A percentile compares a stretch with the other conserved stretches of the same genome.
These are phyloP conservation scores for Echinarachnius parma DNA, from an alignment of 53 echinoderm and acorn worm genomes.

Conservation along the genomic window DNA sequence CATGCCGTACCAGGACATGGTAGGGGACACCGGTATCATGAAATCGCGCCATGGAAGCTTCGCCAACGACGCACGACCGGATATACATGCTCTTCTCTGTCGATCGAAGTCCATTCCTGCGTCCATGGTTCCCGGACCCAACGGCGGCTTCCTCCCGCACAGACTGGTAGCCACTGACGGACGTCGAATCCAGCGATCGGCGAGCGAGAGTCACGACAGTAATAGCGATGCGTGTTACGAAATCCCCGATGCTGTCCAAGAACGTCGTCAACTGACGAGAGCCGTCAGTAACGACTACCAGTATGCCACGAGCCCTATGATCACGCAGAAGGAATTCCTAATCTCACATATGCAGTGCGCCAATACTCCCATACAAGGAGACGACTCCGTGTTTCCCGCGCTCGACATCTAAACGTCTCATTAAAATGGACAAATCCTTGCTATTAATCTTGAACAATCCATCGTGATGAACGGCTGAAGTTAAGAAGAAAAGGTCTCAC, in stretches of 20 bases:
- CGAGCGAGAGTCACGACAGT: neutral
- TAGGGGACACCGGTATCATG: slow-evolving; percentile 27
- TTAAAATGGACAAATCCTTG: no score
- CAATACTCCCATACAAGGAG: neutral
- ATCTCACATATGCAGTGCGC: no score
- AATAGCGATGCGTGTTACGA: slow-evolving; percentile 12
- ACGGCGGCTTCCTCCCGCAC: slow-evolving; percentile 16
- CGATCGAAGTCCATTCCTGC: slow-evolving; percentile 15
- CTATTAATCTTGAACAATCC: no score
- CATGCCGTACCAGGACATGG: slow-evolving; percentile 25
- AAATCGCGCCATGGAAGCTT: slow-evolving; percentile 20
- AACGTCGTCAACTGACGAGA: slow-evolving; percentile 18
- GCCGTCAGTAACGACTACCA: slow-evolving; percentile 30
- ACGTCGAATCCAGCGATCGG: slow-evolving; percentile 6
- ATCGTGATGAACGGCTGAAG: no score
- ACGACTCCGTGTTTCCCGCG: no score
- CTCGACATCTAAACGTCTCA: no score
- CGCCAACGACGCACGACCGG: slow-evolving; percentile 4
- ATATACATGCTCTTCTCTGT: no score
- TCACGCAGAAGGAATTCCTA: no score
- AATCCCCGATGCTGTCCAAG: slow-evolving; percentile 22
- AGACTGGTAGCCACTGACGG: neutral
- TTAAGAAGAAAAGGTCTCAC: no score
- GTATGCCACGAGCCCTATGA: neutral
- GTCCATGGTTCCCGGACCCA: slow-evolving; percentile 29